phyloP scores from a whole-genome alignment of 1,140 invertebrate species.

The Diachasma alloeum region DNA sequence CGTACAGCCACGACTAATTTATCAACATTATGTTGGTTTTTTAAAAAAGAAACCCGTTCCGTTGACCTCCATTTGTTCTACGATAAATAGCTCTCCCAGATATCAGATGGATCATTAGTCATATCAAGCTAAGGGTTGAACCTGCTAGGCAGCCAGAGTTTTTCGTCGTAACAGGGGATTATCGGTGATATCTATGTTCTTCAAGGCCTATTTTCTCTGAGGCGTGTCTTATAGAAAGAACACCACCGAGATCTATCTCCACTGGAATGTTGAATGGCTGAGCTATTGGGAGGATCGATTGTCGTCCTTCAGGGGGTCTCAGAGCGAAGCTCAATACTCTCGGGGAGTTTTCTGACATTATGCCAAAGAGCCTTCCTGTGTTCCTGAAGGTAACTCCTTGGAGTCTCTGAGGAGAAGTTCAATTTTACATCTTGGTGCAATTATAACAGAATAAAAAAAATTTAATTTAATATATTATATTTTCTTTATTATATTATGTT shows the following conservation, averaged over 20 bases:
- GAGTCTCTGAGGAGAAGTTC: slow-evolving; percentile 65
- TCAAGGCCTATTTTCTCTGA: slow-evolving; percentile 70
- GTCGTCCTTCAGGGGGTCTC: slow-evolving; percentile 61
- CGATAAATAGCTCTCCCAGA: slow-evolving; percentile 73
- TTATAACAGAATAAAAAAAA: no score
- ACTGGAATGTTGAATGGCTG: slow-evolving; percentile 75
- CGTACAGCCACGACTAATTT: no score
- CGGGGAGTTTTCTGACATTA: slow-evolving; percentile 75
- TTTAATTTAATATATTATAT: no score
- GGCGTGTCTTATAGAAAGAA: slow-evolving; percentile 71
- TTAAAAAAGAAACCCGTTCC: no score
- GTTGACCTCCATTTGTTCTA: no score
- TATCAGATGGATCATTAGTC: slow-evolving; percentile 68
- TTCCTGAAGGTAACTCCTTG: slow-evolving; percentile 66
- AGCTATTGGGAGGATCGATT: slow-evolving; percentile 65
- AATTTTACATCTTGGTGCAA: no score
- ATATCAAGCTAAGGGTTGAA: slow-evolving; percentile 72
- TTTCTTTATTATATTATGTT: no score
- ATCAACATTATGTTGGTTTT: no score
- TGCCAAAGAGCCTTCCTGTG: slow-evolving; percentile 76
- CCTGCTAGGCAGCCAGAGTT: slow-evolving; percentile 63
- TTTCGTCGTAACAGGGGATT: slow-evolving; percentile 76
- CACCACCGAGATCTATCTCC: slow-evolving; percentile 78
- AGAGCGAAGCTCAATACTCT: slow-evolving; percentile 72
- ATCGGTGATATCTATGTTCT: slow-evolving; percentile 79